Conservation (phyloP, 1,140 invertebrate genomes). For the Hermatobates lingyangjiaoensis region DNA sequence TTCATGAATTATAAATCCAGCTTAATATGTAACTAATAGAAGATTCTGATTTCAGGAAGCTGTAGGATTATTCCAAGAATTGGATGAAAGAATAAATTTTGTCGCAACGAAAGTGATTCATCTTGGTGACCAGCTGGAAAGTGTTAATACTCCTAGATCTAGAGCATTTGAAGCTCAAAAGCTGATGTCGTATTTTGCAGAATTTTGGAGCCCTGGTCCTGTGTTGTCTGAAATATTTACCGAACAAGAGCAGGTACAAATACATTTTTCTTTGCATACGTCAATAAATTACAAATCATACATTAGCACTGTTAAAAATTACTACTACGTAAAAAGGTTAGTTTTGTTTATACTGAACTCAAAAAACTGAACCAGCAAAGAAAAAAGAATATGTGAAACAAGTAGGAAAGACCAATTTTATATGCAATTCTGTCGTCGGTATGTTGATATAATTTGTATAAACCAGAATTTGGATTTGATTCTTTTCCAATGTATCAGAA, state of each 20-base stretch:
- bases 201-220: slow-evolving; percentile 73
- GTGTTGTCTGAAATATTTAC: slow-evolving; percentile 70
- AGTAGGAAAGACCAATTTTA: no score
- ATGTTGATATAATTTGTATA: no score
- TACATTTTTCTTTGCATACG: no score
- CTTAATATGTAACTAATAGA: background rate
- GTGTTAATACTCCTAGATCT: slow-evolving; percentile 83
- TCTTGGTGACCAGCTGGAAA: slow-evolving; percentile 91
- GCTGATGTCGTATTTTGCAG: slow-evolving; percentile 80
- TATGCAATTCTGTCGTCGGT: no score
- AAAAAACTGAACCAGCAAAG: no score
- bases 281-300: no score
- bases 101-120: slow-evolving; percentile 95
- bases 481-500: no score
- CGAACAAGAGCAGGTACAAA: slow-evolving; percentile 60
- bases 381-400: no score
- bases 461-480: no score
- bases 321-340: no score
- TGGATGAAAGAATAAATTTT: slow-evolving; percentile 89
- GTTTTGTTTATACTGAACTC: no score
- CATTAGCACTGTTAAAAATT: no score
- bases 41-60: slow-evolving; percentile 37
- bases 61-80: slow-evolving; percentile 71
- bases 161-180: slow-evolving; percentile 87
- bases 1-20: background rate